These are phyloP conservation scores for Onychostoma macrolepis DNA, from an alignment of 2,113 vertebrate genomes.

Conservation along the genomic window DNA sequence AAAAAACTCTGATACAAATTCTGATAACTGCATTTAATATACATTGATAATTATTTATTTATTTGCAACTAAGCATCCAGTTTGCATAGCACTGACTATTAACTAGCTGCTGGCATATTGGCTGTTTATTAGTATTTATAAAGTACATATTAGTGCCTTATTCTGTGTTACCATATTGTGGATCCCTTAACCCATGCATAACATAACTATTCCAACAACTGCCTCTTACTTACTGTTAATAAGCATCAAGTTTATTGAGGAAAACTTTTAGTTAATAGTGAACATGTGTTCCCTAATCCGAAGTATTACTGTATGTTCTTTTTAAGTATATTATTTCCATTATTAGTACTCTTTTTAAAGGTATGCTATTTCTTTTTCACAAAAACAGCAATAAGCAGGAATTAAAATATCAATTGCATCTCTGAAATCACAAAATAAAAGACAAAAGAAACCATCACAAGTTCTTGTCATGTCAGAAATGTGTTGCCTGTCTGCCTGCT, in stretches of 20 bases:
- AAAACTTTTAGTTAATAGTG: no score
- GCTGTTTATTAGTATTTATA: no score
- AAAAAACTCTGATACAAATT: not conserved
- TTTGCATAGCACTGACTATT: no score
- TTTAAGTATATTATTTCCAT: not conserved
- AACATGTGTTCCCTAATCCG: no score
- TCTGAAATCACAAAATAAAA: not conserved
- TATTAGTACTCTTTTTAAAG: not conserved
- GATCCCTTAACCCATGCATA: no score
- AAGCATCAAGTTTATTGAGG: no score
- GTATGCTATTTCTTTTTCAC: not conserved
- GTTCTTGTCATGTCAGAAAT: conserved; percentile 24
- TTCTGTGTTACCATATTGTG: no score
- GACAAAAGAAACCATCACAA: not conserved
- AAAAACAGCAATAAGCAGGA: not conserved
- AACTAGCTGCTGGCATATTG: no score
- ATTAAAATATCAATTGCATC: conserved; percentile 4
- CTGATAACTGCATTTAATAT: not conserved
- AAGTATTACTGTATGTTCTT: not conserved
- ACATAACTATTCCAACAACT: no score
- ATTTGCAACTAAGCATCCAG: not conserved
- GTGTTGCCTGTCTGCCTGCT: conserved; percentile 64
- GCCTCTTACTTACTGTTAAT: no score
- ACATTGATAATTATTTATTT: not conserved
- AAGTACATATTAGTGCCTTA: no score